These are phyloP conservation scores for Acanthochromis polyacanthus DNA, from an alignment of 2,113 vertebrate species.

Conservation along the genomic window DNA sequence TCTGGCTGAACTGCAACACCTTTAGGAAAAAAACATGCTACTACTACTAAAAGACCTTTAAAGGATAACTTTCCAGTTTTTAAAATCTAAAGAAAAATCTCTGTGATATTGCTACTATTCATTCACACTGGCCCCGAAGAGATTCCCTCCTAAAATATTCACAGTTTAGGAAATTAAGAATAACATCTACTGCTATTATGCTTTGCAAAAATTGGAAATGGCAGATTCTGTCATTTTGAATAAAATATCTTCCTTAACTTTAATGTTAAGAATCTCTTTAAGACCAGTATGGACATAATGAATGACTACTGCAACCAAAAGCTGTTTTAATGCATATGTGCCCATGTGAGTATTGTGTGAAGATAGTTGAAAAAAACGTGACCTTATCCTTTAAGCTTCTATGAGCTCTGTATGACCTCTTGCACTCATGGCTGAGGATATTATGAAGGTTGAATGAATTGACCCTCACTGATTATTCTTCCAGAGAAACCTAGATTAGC, in stretches of 20 bases:
- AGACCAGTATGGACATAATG: neutral
- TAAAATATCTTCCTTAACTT: too few relatives aligned
- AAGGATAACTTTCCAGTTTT: too few relatives aligned
- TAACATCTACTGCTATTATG: too few relatives aligned
- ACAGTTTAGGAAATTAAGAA: too few relatives aligned
- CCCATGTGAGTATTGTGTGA: neutral
- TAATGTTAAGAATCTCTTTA: neutral
- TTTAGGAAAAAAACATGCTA: neutral
- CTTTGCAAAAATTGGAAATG: too few relatives aligned
- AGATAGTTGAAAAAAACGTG: neutral
- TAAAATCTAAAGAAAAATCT: too few relatives aligned
- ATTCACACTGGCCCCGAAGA: too few relatives aligned
- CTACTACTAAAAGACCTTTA: too few relatives aligned
- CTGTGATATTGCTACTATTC: too few relatives aligned
- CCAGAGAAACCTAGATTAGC: conserved; percentile 20
- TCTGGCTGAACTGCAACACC: conserved; percentile 28
- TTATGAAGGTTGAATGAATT: conserved; percentile 1
- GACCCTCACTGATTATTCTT: neutral
- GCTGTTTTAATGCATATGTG: neutral
- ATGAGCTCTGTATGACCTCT: neutral
- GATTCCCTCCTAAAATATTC: too few relatives aligned
- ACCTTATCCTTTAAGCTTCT: neutral
- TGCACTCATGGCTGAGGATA: neutral
- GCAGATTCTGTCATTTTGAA: too few relatives aligned
- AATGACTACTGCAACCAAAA: neutral